Base-by-base conservation (phyloP, 1,140 invertebrate genomes). In the Drosophila willistoni region DNA sequence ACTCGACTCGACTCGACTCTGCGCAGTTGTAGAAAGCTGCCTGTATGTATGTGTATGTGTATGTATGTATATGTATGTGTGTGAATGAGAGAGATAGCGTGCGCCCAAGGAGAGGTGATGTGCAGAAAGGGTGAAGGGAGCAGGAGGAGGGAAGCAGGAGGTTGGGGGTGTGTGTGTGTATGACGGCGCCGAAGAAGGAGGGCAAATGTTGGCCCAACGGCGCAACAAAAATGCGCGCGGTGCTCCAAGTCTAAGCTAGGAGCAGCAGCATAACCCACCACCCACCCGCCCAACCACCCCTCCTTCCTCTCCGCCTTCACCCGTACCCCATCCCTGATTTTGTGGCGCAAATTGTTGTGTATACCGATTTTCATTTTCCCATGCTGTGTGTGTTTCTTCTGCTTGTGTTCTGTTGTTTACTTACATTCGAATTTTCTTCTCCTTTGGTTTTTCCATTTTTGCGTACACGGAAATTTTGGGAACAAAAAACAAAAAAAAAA, bases 321-420 rank as follows among this genome's bases (percentile, higher is more conserved):
- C 70, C 47, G 25, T 57, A 68, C 68, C 69, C 68, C 25, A 69
- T 66, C 63, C 42, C 69, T 17, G 47, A 78, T 65, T 82, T 81
- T 86, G 83, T 89, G 84, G 80, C 84, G 85, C 84, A 89, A 89
- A 89, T 89, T 89, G 85, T 89, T 89, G 84, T 89, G 84, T 89
- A 89, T 89, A 89, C 84, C 80, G 84, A 89, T 89, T 89, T 89
- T 89, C 84, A 84, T 89, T 89, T 89, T 89, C 87, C 84, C 85
- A 87, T 87, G 83, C 83, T 87, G 83, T 87, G 83, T 51, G 34
- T 36, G 34, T 87, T 87, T 89, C 84, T 81, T 89, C 84, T 87
- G 89, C 86, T 84, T 80, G 82, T 83, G 82, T 83, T 86, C 83
- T 87, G 83, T 87, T 89, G 84, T 89, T 89, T 89, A 89, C 84